Evolutionary conservation across 2,113 vertebrate species (phyloP), one percentile per base, ranked within the genome.

Genomic region (Cheilinus undulatus): DNA sequence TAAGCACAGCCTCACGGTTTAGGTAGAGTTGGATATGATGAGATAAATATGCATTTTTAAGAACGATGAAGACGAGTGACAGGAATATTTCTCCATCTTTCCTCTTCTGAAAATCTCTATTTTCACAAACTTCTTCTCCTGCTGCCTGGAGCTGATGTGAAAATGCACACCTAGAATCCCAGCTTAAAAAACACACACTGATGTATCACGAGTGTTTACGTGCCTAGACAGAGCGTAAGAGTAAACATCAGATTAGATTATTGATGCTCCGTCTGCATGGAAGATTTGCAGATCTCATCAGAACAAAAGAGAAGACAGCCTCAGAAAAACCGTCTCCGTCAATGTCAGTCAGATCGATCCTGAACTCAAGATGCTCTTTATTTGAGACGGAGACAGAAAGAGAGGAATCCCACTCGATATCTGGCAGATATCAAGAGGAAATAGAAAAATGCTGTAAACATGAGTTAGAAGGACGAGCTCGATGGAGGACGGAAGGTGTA

Each of bases 1-100:
- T 52, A 28, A 58, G 36, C 23, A 12, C 52, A 42, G 48, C 14
- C 3, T 17, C 22, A 57, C 70, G 38, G 80, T 68, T 52, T 54
- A 12, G 20, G 28, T 46, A 20, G 60, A 56, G 40, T 5, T 60
- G 38, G 56, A 2, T 0, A 30, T 11, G 23, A 3, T 32, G 57
- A 59, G 27, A 26, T 17, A 73, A 49, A 48, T 20, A 13, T 27
- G 34, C 15, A 36, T 19, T 7, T 20, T 34, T 3, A 30, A 30
- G 28, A 30, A 30, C 1, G 12, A n/a, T 14, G 32, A 10, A 36
- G 34, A 36, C 1, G 34, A 19, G 19, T 19, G 56, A 24, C 7
- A 7, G 7, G 7, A 30, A 30, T 7, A 30, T 30, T 30, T 30
- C 28, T 5, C 7, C 28, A 30, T 32, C 6, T 32, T 32, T 5